Evolutionary conservation across 2,797 vertebrate genomes (phyloP).

Genomic region (Semaprochilodus insignis): DNA sequence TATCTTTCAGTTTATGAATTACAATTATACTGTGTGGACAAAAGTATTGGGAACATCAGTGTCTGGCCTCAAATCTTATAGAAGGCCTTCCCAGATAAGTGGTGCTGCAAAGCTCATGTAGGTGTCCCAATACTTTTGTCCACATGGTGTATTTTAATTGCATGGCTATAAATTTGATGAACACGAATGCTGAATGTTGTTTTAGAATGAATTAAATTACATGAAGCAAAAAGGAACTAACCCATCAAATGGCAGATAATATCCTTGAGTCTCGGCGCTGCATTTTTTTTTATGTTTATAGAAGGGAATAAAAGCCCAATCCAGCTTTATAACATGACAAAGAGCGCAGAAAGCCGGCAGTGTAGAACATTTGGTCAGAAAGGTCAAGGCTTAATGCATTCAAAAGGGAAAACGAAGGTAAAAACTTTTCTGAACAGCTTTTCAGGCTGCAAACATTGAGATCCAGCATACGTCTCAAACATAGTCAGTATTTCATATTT

Average conservation of each 20-base stretch:
- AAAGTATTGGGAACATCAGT: too few relatives aligned
- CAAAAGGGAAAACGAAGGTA: not conserved
- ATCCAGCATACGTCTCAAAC: too few relatives aligned
- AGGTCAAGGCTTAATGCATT: not conserved
- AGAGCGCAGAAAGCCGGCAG: not conserved
- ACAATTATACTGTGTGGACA: too few relatives aligned
- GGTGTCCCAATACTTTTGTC: too few relatives aligned
- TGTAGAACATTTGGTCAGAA: not conserved
- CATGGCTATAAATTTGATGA: too few relatives aligned
- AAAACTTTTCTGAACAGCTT: conserved; percentile 12
- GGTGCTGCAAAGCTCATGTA: too few relatives aligned
- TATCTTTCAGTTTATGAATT: too few relatives aligned
- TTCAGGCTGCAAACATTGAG: not conserved
- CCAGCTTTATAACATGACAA: not conserved
- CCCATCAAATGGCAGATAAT: not conserved
- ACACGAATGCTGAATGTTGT: too few relatives aligned
- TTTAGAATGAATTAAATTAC: not conserved
- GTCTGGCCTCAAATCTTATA: too few relatives aligned
- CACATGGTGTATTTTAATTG: too few relatives aligned
- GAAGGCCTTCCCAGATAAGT: too few relatives aligned
- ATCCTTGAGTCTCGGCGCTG: not conserved
- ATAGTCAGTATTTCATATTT: too few relatives aligned
- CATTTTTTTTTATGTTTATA: not conserved
- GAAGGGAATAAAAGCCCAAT: not conserved
- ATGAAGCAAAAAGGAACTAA: not conserved